Evolutionary conservation across 2,113 vertebrate genomes (phyloP).

Genomic region (Prunella himalayana): DNA sequence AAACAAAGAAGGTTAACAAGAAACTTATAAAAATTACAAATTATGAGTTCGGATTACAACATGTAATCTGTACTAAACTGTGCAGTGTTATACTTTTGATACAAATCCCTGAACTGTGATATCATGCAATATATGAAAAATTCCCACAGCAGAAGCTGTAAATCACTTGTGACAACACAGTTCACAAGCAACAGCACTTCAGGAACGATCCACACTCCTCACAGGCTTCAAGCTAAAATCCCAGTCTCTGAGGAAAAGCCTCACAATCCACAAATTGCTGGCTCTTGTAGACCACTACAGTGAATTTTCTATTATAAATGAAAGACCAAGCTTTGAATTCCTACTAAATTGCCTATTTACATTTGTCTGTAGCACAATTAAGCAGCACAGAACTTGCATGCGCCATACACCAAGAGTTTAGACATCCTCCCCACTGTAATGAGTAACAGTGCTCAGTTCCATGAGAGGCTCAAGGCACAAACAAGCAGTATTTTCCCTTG

Average conservation of each 20-base stretch:
- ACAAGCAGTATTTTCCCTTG: background rate
- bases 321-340: background rate
- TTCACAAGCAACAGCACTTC: background rate
- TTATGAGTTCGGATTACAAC: background rate
- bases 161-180: background rate
- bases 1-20: background rate
- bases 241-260: background rate
- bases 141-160: background rate
- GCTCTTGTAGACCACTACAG: background rate
- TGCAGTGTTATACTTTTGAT: background rate
- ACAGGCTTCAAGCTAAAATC: background rate
- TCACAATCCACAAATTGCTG: background rate
- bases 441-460: background rate
- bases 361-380: background rate
- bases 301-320: background rate
- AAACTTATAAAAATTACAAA: background rate
- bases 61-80: background rate
- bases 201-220: conserved; percentile 4
- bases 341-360: background rate
- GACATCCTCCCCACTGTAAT: background rate
- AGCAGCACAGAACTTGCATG: background rate
- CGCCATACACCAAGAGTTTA: background rate
- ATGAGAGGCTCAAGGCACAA: background rate
- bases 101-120: background rate
- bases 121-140: background rate